These are phyloP conservation scores for Calliopum simillimum DNA, from an alignment of 2,888 invertebrate genomes.

Conservation along the genomic window DNA sequence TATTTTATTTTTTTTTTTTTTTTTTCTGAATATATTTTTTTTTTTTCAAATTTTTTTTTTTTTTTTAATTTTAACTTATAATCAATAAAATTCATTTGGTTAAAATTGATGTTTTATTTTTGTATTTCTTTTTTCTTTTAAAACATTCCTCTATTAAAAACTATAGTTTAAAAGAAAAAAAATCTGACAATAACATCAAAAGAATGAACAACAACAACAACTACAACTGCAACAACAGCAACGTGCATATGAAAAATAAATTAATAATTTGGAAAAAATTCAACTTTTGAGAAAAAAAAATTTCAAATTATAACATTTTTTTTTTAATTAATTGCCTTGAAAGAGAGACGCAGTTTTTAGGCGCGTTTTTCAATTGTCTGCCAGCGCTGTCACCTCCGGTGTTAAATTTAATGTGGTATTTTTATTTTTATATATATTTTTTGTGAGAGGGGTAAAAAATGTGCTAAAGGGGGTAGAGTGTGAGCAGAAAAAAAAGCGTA, in stretches of 20 bases:
- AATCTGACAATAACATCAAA: constrained; percentile 23
- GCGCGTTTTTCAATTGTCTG: constrained; percentile 38
- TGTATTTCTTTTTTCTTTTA: constrained; percentile 15
- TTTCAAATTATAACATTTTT: neutral
- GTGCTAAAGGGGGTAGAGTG: neutral
- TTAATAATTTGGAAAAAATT: constrained; percentile 26
- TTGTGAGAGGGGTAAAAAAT: neutral
- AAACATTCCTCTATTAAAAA: constrained; percentile 9
- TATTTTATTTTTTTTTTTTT: constrained; percentile 24
- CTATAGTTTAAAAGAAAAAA: constrained; percentile 30
- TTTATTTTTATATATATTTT: constrained; percentile 28
- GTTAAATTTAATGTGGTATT: constrained; percentile 31
- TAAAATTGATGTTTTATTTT: constrained; percentile 2
- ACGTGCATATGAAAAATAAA: constrained; percentile 54
- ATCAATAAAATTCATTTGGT: constrained; percentile 23
- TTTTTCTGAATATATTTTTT: constrained; percentile 25
- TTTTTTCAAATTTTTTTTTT: constrained; percentile 18
- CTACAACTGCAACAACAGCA: constrained; percentile 53
- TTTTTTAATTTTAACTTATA: constrained; percentile 23
- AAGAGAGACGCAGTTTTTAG: neutral
- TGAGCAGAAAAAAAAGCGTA: neutral
- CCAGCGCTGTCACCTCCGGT: constrained; percentile 52
- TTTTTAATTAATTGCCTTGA: neutral
- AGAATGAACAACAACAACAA: constrained; percentile 37
- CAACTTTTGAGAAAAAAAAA: constrained; percentile 1